Percentiles rank a stretch among this genome's conserved stretches.
Evolutionary conservation across 2,113 vertebrate species (phyloP).

Genomic region (Redunca redunca): DNA sequence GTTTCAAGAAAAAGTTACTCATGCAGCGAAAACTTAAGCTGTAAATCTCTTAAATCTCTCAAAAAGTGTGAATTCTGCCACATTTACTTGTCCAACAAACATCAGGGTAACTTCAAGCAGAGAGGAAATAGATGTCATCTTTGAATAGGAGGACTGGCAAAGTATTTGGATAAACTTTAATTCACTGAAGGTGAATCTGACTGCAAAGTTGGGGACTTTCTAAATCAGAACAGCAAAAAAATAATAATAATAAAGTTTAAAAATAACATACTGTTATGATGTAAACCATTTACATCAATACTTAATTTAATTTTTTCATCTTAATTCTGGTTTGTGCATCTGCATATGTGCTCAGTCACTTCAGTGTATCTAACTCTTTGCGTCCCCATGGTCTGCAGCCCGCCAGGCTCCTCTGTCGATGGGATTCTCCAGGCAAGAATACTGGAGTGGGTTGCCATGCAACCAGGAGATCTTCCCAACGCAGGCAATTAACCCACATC

Average conservation of each 20-base stretch:
- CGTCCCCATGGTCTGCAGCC: rapidly evolving
- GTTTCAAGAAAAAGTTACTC: neutral
- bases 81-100: neutral
- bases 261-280: neutral
- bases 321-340: neutral
- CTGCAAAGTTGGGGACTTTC: neutral
- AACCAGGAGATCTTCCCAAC: neutral
- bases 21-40: neutral
- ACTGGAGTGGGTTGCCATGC: neutral
- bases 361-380: neutral
- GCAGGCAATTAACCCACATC: neutral
- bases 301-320: neutral
- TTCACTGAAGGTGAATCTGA: neutral
- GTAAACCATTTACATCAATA: neutral
- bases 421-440: neutral
- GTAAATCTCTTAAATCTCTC: neutral
- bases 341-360: neutral
- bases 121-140: neutral
- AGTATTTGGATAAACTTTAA: neutral
- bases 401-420: neutral
- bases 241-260: no score
- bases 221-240: neutral
- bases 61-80: neutral
- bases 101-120: neutral
- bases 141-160: neutral